Evolutionary conservation across 2,113 vertebrate species (phyloP).

Genomic region (Anolis sagrei): DNA sequence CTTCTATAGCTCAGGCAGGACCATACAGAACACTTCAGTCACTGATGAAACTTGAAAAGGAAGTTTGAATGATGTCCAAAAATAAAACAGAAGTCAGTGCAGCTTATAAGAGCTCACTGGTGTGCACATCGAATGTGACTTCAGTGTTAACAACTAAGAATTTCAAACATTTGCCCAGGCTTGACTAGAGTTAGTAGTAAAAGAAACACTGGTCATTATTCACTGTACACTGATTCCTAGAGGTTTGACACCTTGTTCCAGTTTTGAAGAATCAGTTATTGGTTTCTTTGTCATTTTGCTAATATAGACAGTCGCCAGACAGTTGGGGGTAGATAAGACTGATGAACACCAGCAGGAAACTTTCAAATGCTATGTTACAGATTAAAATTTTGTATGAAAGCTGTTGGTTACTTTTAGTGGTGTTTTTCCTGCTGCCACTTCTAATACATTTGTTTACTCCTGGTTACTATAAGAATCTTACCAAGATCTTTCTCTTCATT

Average conservation of each 20-base stretch:
- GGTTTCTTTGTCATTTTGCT: neutral
- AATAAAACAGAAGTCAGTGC: neutral
- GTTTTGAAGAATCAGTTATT: neutral
- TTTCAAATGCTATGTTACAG: neutral
- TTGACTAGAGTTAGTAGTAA: neutral
- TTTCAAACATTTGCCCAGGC: neutral
- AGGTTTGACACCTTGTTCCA: neutral
- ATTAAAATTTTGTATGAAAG: neutral
- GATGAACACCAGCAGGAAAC: neutral
- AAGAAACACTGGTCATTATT: neutral
- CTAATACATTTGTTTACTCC: conserved; percentile 2
- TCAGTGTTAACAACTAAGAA: neutral
- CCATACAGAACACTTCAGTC: neutral
- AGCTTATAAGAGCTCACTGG: neutral
- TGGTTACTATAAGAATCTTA: neutral
- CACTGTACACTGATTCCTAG: neutral
- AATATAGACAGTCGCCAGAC: neutral
- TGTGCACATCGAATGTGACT: neutral
- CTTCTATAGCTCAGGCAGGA: no score
- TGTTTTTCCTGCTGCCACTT: neutral
- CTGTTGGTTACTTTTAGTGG: neutral
- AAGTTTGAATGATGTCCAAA: neutral
- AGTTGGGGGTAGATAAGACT: neutral
- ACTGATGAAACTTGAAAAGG: neutral
- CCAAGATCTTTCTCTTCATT: neutral